Evolutionary conservation across 2,888 invertebrate genomes (phyloP).

Genomic region (Pilophorus perplexus): DNA sequence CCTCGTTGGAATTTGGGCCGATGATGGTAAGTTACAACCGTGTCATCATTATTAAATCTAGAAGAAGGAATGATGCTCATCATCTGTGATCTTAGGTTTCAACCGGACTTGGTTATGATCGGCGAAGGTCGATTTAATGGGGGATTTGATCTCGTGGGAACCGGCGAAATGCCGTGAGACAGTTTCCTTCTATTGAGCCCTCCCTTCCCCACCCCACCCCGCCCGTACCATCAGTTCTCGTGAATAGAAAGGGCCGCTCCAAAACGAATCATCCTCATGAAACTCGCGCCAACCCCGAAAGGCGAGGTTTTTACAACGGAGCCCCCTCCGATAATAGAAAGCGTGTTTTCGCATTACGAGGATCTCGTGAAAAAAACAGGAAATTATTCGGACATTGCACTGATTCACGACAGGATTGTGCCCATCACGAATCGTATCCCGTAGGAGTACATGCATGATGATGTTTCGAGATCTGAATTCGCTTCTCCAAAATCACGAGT

Average conservation of each 20-base stretch:
- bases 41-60: too few relatives aligned
- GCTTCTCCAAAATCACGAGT: too few relatives aligned
- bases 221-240: background rate
- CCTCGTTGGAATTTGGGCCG: too few relatives aligned
- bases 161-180: slow-evolving; percentile 30
- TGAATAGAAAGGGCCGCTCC: background rate
- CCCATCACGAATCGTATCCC: background rate
- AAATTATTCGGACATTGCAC: background rate
- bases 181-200: slow-evolving; percentile 20
- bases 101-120: too few relatives aligned
- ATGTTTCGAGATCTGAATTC: too few relatives aligned
- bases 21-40: too few relatives aligned
- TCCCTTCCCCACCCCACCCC: too few relatives aligned
- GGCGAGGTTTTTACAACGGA: background rate
- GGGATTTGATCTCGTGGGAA: slow-evolving; percentile 25
- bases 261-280: slow-evolving; percentile 21
- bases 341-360: slow-evolving; percentile 12
- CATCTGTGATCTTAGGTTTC: too few relatives aligned
- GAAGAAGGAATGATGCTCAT: too few relatives aligned
- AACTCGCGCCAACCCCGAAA: background rate
- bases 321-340: too few relatives aligned
- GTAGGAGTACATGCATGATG: too few relatives aligned
- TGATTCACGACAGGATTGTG: slow-evolving; percentile 16
- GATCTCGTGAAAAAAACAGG: background rate
- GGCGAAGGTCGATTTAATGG: too few relatives aligned